Percentiles rank a stretch among this genome's conserved stretches.
phyloP scores from a whole-genome alignment of 2,113 vertebrate genomes.

The Hippocampus zosterae region DNA sequence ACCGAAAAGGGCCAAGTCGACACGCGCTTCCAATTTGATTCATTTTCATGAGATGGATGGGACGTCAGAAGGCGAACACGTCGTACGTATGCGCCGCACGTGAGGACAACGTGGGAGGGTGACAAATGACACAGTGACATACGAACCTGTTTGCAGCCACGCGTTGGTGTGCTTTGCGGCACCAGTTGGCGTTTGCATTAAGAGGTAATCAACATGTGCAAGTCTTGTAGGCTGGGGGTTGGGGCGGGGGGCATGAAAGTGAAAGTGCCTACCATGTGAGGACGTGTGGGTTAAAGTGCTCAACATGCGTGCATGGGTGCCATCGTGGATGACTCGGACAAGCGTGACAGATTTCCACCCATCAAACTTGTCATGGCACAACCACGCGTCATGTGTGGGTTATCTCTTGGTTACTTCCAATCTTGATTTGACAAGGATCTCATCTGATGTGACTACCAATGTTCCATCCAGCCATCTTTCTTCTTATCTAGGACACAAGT shows the following conservation, averaged over 20 bases:
- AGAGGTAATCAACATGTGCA: not conserved
- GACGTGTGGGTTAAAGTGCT: not conserved
- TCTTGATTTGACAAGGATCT: not conserved
- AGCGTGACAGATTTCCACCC: not conserved
- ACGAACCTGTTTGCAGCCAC: not conserved
- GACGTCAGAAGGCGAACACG: not conserved
- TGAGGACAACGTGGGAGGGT: not conserved
- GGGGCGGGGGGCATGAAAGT: not conserved
- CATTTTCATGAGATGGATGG: not conserved
- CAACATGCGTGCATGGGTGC: not conserved
- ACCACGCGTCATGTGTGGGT: not conserved
- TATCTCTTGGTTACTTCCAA: not conserved
- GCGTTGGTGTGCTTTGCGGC: not conserved
- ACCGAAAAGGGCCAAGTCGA: not conserved
- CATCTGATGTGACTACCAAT: not conserved
- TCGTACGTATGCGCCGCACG: not conserved
- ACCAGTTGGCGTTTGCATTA: not conserved
- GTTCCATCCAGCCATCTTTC: not conserved
- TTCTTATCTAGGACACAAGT: not conserved
- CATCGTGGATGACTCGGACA: not conserved
- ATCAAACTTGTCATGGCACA: not conserved
- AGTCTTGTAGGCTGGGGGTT: not conserved
- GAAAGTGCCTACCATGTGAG: not conserved
- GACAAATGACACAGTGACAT: not conserved
- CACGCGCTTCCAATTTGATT: not conserved